phyloP scores from a whole-genome alignment of 2,888 invertebrate genomes.

The Plagiodera versicolora region DNA sequence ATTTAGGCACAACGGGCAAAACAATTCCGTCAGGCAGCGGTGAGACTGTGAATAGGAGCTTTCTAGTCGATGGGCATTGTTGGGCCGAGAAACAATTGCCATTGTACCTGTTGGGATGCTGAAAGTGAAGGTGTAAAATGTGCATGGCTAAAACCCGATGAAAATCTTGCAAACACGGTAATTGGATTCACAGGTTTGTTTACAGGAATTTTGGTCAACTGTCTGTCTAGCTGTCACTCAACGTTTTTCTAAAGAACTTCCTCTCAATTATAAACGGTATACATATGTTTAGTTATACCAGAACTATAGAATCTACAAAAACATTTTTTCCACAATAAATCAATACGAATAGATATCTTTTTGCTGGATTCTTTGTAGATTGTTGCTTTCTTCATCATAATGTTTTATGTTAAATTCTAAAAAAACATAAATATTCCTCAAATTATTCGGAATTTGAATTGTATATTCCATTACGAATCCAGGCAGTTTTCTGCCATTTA shows the following conservation, averaged over 20 bases:
- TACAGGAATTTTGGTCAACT: constrained; percentile 3
- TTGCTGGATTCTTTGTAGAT: too few species aligned
- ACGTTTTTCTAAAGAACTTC: background rate
- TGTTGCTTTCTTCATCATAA: too few species aligned
- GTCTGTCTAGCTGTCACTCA: background rate
- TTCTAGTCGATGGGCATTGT: constrained; percentile 6
- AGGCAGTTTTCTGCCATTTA: too few species aligned
- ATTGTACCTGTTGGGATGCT: constrained; percentile 13
- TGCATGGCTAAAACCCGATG: constrained; percentile 11
- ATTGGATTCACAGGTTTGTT: constrained; percentile 11
- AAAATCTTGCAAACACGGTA: constrained; percentile 7
- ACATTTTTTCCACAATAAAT: too few species aligned
- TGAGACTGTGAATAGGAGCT: constrained; percentile 6
- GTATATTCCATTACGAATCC: too few species aligned
- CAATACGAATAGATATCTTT: too few species aligned
- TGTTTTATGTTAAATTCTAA: too few species aligned
- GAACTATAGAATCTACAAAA: too few species aligned
- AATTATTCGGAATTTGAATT: too few species aligned
- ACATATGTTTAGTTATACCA: too few species aligned
- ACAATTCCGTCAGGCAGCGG: constrained; percentile 3
- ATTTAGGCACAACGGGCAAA: constrained; percentile 4
- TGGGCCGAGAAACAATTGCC: constrained; percentile 3
- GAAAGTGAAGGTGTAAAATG: constrained; percentile 17
- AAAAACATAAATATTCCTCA: too few species aligned
- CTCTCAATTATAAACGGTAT: background rate